Evolutionary conservation across 2,888 invertebrate species (phyloP), one percentile per base, ranked within the genome.

Genomic region (Physocephala rufipes): DNA sequence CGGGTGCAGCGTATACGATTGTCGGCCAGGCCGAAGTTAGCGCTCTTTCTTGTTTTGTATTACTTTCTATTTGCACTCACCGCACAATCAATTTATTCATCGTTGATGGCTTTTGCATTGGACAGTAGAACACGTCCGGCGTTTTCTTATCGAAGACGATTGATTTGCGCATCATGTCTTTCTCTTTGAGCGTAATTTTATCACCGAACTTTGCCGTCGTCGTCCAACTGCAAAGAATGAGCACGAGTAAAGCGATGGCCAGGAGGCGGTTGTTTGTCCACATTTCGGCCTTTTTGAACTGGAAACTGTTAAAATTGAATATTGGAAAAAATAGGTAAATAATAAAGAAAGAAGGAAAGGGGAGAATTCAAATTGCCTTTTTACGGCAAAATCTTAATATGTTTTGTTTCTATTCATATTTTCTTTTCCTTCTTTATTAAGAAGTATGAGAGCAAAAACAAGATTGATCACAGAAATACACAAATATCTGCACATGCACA

Each of bases 111-210:
- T 93, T 92, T 75, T 91, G 90, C 81, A 91, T 90, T 0, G 93
- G 93, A 80, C 93, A 93, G 83, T 93, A 93, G 83, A 93, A 93
- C 19, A 93, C 92, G 79, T 92, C 91, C 12, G 93, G 93, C 0
- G 92, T 93, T 80, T 92, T 91, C 71, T 92, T 92, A 81, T 93
- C 92, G 82, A 91, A 93, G 49, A 93, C 92, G 76, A 93, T 93
- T 70, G 91, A 91, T 84, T 93, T 93, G 74, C 92, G 86, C 88
- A 92, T 90, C 90, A 93, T 91, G 81, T 93, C 92, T 73, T 91
- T 91, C 49, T 88, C 89, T 67, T 88, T 84, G 0, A 79, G 66
- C 55, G 81, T 79, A 15, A 80, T 75, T 74, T 84, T 84, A 53
- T 81, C 82, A n/a, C 79, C 77, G 24, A 77, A 78, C 66, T 80